Evolutionary conservation across 2,113 vertebrate genomes (phyloP), one percentile per base, ranked within the genome.

Genomic region (Oenanthe oenanthe): DNA sequence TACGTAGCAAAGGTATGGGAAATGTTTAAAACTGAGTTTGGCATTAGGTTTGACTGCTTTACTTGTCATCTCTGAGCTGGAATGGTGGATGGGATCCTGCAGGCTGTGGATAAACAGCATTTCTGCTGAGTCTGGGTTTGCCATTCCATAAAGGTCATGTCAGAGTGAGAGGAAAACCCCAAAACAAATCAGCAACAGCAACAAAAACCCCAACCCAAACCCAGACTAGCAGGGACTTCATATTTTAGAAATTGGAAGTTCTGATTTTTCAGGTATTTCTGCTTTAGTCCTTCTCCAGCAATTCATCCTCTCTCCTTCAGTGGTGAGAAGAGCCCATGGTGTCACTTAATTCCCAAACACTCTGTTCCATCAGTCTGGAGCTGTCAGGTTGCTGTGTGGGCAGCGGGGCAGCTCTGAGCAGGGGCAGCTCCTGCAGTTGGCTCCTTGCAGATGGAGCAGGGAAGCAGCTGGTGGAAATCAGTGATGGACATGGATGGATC

Each of bases 401-500:
- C 79, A 71, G 10, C 42, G 36, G 90, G 60, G 58, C 9, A 22
- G 38, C 45, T 43, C 10, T 15, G 24, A 31, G 42, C 22, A 48
- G 89, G 81, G 43, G 50, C n/a, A 7, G 17, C 12, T 34, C 12
- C 83, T 85, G 70, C 32, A 16, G 15, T 7, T 65, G 48, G 26
- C 9, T 17, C 84, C 42, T 42, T 42, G 58, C 68, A 73, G 62
- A 6, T 17, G 6, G 54, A 53, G 53, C 43, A 17, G 43, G 31
- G 2, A 25, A 26, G 4, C 56, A 24, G 57, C 47, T 18, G 17
- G 10, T 43, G 66, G 42, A 42, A 25, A 32, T 36, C 8, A 2
- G 21, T 7, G 43, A 4, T 32, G 34, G 48, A 7, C 13, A 0
- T 1, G 0, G 53, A 9, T 61, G 28, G 50, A 8, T 54, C 4